Conservation (phyloP, 2,797 vertebrate genomes). For the Furcifer pardalis region DNA sequence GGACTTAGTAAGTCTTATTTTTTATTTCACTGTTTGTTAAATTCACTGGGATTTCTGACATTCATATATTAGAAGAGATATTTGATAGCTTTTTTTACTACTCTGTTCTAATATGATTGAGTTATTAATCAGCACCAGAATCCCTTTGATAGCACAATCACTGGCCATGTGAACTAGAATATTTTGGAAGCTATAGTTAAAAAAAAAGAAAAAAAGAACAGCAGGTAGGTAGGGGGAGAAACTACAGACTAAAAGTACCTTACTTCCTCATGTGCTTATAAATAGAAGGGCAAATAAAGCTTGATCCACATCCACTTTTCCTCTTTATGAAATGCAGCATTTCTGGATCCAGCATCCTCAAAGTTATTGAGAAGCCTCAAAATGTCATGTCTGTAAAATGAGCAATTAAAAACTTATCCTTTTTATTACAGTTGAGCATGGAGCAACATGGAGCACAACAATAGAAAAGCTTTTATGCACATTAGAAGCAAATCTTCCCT, state of each 20-base stretch:
- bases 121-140: neutral
- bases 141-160: too few species aligned
- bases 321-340: constrained; percentile 16
- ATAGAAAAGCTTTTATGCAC: neutral
- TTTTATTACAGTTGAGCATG: neutral
- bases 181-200: too few species aligned
- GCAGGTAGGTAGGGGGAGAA: too few species aligned
- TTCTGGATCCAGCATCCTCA: constrained; percentile 1
- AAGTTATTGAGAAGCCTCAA: neutral
- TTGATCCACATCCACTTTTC: constrained; percentile 22
- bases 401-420: neutral
- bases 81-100: neutral
- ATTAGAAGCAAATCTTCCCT: constrained; percentile 10
- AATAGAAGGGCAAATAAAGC: neutral
- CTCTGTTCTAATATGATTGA: neutral
- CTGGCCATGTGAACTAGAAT: too few species aligned
- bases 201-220: too few species aligned
- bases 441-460: neutral
- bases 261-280: constrained; percentile 8
- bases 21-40: neutral
- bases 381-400: constrained; percentile 6
- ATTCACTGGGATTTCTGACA: neutral
- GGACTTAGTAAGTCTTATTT: neutral
- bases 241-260: neutral
- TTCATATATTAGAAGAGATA: neutral